Evolutionary conservation across 2,888 invertebrate species (phyloP), one percentile per base, ranked within the genome.

Genomic region (Anthophora plumipes): DNA sequence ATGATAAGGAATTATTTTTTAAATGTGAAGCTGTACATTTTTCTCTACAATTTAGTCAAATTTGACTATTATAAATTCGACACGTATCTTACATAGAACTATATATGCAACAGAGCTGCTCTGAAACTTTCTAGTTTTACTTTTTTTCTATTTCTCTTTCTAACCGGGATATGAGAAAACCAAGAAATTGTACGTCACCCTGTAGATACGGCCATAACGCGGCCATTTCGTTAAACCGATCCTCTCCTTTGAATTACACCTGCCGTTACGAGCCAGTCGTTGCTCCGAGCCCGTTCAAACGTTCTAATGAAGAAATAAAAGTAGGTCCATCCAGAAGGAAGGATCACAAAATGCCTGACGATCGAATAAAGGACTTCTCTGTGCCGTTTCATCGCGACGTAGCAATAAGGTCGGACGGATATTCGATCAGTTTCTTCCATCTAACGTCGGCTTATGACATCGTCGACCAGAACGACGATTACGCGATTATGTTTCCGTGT

Each of bases 301-400:
- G 55, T 63, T 52, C 70, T 67, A 71, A 71, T n/a, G 54, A 70
- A 50, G 57, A 59, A 48, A 73, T 80, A 80, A 80, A 79, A 79
- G 14, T n/a, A 41, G 41, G 7, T 12, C 41, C 20, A 11, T 55
- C 39, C n/a, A 14, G 31, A 61, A 17, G n/a, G 17, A 12, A 25
- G 22, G 9, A 1, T 50, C 57, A 14, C 43, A 50, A 57, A 71
- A 67, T 37, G 39, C 25, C 66, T 52, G 31, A 52, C 67, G 79
- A 71, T 79, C 79, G 3, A 61, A 79, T 78, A 71, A 67, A 80
- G 43, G 67, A 71, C 54, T 67, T 1, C 12, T 37, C 69, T n/a
- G 41, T 41, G 54, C 20, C 61, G 52, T 61, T 68, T 41, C 73
- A 57, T 74, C 60, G 37, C n/a, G 25, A 52, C 64, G 37, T n/a